Evolutionary conservation across 2,888 invertebrate species (phyloP), one percentile per base, ranked within the genome.

Genomic region (Alcis repandata): DNA sequence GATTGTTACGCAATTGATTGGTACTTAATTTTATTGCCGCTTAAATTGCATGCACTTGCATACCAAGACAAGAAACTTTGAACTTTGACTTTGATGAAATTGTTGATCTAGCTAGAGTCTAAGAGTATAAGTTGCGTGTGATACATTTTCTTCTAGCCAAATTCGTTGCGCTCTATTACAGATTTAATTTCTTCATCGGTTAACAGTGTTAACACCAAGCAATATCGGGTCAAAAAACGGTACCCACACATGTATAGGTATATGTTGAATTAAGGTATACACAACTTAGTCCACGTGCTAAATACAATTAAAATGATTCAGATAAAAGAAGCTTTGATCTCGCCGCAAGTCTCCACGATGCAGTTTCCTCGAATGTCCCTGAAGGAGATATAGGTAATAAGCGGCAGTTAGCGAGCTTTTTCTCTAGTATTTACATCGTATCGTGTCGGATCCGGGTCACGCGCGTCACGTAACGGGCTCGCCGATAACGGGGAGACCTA

Each of bases 381-480:
- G 57, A 57, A 57, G 61, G 62, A 48, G 63, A 63, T 69, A 70
- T 68, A 64, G 67, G 68, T 70, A 69, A 67, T 69, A 78, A 81
- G 81, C 73, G 79, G 81, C 82, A 78, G 81, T 81, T 82, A 80
- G 63, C 22, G 59, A 49, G 65, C 75, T 73, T 78, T 79, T 76
- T 79, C 85, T 85, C 82, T 79, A 85, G 81, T 80, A 79, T 79
- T 80, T 81, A 72, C 76, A 74, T 74, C 70, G 74, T 69, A 74
- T 68, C 72, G 73, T 75, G 72, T 66, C 77, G 84, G 83, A 92
- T 92, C 92, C 92, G 92, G 92, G 92, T 93, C 91, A 90, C 79
- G 83, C 84, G 86, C 89, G 89, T 87, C 89, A 89, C 89, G 92
- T 92, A 92, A 92, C 92, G 92, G 92, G 89, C 80, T 80, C 81